Percentiles rank a stretch among this genome's conserved stretches.
Evolutionary conservation across 2,888 invertebrate genomes (phyloP).

Genomic region (Plagodis pulveraria): DNA sequence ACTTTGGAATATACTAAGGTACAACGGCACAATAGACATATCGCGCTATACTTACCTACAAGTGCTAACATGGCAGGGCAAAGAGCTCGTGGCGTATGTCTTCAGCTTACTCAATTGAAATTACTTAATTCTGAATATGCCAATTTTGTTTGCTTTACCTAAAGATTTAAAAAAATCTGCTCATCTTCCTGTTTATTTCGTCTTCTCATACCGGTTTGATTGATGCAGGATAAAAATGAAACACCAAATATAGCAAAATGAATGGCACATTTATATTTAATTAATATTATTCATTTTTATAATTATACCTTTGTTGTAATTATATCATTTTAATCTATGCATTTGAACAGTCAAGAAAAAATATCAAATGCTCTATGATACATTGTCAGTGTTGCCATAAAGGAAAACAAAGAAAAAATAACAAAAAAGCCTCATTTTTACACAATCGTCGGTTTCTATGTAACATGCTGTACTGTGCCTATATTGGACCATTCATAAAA

Average conservation of each 20-base stretch:
- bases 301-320: conserved; percentile 83
- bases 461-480: conserved; percentile 53
- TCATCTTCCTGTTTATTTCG: too few species aligned
- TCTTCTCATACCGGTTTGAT: not conserved
- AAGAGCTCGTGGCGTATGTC: too few species aligned
- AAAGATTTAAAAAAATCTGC: too few species aligned
- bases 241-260: conserved; percentile 82
- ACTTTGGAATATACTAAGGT: too few species aligned
- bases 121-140: too few species aligned
- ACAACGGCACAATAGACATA: too few species aligned
- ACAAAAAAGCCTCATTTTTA: conserved; percentile 71
- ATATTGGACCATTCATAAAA: conserved; percentile 54
- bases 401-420: conserved; percentile 54
- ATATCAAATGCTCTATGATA: conserved; percentile 68
- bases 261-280: conserved; percentile 86
- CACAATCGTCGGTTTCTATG: conserved; percentile 69
- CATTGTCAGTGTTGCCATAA: conserved; percentile 57
- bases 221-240: conserved; percentile 61
- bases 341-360: conserved; percentile 68
- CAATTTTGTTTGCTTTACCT: too few species aligned
- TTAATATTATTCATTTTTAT: conserved; percentile 85
- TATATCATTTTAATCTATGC: conserved; percentile 75
- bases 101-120: too few species aligned
- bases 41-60: too few species aligned
- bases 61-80: too few species aligned